phyloP scores from a whole-genome alignment of 2,888 invertebrate species.

The Bellardia pandia region DNA sequence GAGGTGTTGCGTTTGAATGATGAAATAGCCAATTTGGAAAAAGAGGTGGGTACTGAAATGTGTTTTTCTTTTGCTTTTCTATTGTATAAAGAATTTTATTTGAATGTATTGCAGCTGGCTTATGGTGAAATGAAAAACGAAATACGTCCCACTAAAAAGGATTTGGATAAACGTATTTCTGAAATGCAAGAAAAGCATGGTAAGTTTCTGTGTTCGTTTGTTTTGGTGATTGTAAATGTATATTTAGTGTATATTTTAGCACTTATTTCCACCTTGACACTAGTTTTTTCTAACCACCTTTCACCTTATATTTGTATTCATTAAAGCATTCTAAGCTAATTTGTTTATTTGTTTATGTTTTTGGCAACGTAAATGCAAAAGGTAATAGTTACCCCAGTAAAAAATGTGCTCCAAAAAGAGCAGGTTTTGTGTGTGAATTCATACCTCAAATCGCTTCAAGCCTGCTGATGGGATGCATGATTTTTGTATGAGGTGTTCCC shows the following conservation, averaged over 20 bases:
- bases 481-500: too few relatives aligned
- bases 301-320: too few relatives aligned
- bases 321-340: too few relatives aligned
- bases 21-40: slow-evolving; percentile 91
- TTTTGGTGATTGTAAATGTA: too few relatives aligned
- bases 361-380: too few relatives aligned
- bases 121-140: slow-evolving; percentile 87
- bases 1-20: slow-evolving; percentile 92
- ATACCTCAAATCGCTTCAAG: too few relatives aligned
- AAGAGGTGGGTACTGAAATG: slow-evolving; percentile 87
- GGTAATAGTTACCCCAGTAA: too few relatives aligned
- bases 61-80: background rate
- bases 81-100: background rate
- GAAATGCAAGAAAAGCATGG: slow-evolving; percentile 94
- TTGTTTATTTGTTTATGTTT: too few relatives aligned
- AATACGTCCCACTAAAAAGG: slow-evolving; percentile 88
- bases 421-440: too few relatives aligned
- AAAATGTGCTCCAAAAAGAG: too few relatives aligned
- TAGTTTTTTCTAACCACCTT: background rate
- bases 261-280: slow-evolving; percentile 5
- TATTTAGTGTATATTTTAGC: background rate
- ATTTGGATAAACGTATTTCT: slow-evolving; percentile 89
- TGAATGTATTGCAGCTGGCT: slow-evolving; percentile 84
- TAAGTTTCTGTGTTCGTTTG: slow-evolving; percentile 84
- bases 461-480: too few relatives aligned